Evolutionary conservation across 2,888 invertebrate species (phyloP), one percentile per base, ranked within the genome.

Genomic region (Amblyjoppa fuscipennis): DNA sequence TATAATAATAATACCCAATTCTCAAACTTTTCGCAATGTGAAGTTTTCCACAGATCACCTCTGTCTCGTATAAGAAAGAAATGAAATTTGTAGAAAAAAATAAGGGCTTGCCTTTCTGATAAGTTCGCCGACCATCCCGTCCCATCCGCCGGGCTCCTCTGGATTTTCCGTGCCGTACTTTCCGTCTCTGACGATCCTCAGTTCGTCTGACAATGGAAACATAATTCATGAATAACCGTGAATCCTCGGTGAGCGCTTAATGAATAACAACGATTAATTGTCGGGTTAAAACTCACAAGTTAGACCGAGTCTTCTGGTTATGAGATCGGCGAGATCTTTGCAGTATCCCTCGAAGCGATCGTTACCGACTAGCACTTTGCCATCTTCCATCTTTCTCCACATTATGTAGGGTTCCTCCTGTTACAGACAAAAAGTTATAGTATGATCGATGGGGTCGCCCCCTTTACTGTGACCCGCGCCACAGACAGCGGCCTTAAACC

Each of bases 361-460:
- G 92, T 98, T 98, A 77, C 97, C 97, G 64, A 95, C 95, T 59
- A 96, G 93, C 75, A 95, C 95, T 90, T 96, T 96, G 25, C 96
- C 96, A 9, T 95, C 95, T 83, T 96, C 96, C 2, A 96, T 95
- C 84, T 96, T 95, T 91, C 96, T 96, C 89, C 96, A 94, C 97
- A 98, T 98, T 91, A 98, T 96, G 92, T 98, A 98, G 0, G 98
- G 98, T 90, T 98, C 98, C 94, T 98, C 98, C 96, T 96, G 92
- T 75, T 93, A 93, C 88, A 68, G 59, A 85, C 38, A 85, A 86
- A 81, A 83, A 34, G 51, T 85, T 85, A 83, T 76, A 74, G 70
- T 45, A 82, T 84, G 84, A 85, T 83, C 49, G 79, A 83, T 76
- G 41, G 9, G 64, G 25, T 41, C 56, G 49, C 41, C 45, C 34